Conservation (phyloP, 2,797 vertebrate genomes). For the Sebastes cheni region DNA sequence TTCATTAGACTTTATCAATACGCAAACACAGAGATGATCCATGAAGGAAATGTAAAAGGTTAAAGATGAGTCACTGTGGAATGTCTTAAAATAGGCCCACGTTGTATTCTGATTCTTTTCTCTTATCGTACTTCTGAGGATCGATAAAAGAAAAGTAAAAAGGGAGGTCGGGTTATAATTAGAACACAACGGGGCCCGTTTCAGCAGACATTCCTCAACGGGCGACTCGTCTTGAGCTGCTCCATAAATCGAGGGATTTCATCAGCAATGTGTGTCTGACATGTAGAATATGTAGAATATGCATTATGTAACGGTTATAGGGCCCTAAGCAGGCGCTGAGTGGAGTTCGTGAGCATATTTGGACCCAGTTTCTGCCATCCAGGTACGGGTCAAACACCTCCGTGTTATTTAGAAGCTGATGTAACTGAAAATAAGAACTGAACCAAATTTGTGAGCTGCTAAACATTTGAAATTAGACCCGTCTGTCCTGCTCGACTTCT, state of each 20-base stretch:
- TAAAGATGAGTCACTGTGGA: constrained; percentile 26
- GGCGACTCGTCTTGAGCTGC: constrained; percentile 47
- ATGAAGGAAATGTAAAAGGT: background rate
- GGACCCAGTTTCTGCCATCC: background rate
- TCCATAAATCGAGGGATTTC: constrained; percentile 84
- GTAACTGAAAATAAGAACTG: background rate
- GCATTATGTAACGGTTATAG: constrained; percentile 66
- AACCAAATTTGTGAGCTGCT: background rate
- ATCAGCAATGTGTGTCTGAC: constrained; percentile 70
- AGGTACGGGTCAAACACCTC: constrained; percentile 20
- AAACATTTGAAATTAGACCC: background rate
- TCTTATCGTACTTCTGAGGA: background rate
- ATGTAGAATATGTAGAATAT: constrained; percentile 71
- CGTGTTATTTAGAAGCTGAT: background rate
- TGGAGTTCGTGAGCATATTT: constrained; percentile 38
- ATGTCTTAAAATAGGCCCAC: background rate
- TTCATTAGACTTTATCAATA: background rate
- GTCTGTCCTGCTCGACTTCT: no score
- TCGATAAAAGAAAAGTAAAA: background rate
- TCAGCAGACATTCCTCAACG: constrained; percentile 78
- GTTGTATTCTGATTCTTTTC: background rate
- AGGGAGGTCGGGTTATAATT: constrained; percentile 54
- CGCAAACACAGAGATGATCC: background rate
- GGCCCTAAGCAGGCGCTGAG: constrained; percentile 28
- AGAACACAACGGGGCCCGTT: constrained; percentile 60